Evolutionary conservation across 2,113 vertebrate genomes (phyloP).

Genomic region (Istiophorus platypterus): DNA sequence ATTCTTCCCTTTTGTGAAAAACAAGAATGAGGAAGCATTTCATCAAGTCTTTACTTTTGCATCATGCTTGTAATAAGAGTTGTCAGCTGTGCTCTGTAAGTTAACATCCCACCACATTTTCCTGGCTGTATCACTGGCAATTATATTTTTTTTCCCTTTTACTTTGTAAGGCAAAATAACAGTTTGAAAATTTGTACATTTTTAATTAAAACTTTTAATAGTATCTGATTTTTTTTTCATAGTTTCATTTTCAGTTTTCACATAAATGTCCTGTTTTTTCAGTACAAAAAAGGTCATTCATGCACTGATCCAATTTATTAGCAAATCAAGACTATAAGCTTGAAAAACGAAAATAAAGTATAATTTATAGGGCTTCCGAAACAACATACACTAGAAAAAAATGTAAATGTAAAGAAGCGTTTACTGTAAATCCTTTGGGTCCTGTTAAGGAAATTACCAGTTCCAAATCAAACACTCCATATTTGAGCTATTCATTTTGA

Average conservation of each 20-base stretch:
- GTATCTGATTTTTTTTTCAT: background rate
- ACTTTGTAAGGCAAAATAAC: background rate
- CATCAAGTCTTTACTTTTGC: constrained; percentile 43
- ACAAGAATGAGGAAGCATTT: constrained; percentile 50
- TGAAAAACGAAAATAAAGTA: background rate
- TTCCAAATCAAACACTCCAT: constrained; percentile 49
- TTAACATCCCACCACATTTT: constrained; percentile 33
- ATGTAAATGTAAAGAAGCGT: background rate
- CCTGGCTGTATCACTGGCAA: background rate
- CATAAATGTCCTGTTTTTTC: background rate
- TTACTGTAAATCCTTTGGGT: constrained; percentile 9
- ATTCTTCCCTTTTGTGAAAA: constrained; percentile 45
- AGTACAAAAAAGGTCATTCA: background rate
- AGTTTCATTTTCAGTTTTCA: background rate
- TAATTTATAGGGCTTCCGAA: background rate
- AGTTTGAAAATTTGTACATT: background rate
- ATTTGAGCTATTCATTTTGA: constrained; percentile 46
- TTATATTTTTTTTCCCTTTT: background rate
- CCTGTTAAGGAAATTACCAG: background rate
- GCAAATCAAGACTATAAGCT: background rate
- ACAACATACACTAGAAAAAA: background rate
- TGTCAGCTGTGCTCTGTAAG: constrained; percentile 40
- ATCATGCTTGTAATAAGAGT: constrained; percentile 49
- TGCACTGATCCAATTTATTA: background rate
- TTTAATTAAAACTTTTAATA: background rate